Evolutionary conservation across 2,888 invertebrate genomes (phyloP).

Genomic region (Allophyes oxyacanthae): DNA sequence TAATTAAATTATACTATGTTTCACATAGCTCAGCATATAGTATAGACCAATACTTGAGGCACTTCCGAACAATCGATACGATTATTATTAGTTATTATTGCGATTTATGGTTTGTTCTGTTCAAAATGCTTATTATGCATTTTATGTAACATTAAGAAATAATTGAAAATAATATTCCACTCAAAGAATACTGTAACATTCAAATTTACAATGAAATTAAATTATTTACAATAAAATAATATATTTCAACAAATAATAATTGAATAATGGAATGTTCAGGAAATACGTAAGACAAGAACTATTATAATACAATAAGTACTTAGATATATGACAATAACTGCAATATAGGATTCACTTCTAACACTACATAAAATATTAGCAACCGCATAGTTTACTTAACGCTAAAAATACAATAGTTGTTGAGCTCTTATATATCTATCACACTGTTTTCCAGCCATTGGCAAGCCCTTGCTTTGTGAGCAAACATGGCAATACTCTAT

Average conservation of each 20-base stretch:
- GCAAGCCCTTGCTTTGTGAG: conserved; percentile 78
- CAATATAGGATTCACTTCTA: conserved; percentile 73
- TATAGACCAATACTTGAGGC: conserved; percentile 61
- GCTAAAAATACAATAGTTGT: conserved; percentile 71
- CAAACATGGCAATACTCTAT: conserved; percentile 80
- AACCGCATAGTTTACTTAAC: conserved; percentile 72
- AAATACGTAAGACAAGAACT: conserved; percentile 65
- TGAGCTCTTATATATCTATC: conserved; percentile 83
- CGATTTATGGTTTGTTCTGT: conserved; percentile 42
- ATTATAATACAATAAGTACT: conserved; percentile 71
- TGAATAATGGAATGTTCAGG: conserved; percentile 77
- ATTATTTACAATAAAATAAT: conserved; percentile 58
- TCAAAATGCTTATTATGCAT: conserved; percentile 59
- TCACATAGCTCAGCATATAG: conserved; percentile 59
- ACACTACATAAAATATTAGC: conserved; percentile 74
- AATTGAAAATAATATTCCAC: conserved; percentile 38
- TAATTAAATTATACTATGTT: conserved; percentile 63
- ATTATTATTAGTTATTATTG: conserved; percentile 29
- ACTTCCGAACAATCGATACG: conserved; percentile 58
- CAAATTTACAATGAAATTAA: conserved; percentile 53
- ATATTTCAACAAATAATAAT: conserved; percentile 54
- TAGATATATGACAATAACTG: conserved; percentile 65
- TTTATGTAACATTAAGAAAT: conserved; percentile 55
- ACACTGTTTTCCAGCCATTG: conserved; percentile 77
- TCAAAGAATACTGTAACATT: conserved; percentile 53